A percentile compares a stretch with the other conserved stretches of the same genome.
Conservation (phyloP, 2,797 vertebrate species). For the Schizopygopsis pylzovi region DNA sequence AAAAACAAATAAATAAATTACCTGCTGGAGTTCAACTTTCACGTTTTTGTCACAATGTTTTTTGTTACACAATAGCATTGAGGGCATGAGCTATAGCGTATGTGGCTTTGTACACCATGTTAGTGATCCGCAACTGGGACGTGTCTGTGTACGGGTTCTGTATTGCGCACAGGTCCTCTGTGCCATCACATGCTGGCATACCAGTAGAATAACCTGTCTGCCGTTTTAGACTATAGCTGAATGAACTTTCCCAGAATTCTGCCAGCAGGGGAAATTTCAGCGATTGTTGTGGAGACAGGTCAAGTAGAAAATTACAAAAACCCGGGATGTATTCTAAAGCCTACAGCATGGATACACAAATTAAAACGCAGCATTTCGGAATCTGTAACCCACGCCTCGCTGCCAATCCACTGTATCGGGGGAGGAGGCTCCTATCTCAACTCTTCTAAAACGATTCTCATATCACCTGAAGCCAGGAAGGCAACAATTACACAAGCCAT, state of each 20-base stretch:
- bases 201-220: slow-evolving; percentile 1
- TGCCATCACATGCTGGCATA: slow-evolving; percentile 64
- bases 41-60: slow-evolving; percentile 61
- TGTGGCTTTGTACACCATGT: slow-evolving; percentile 79
- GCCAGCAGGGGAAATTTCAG: slow-evolving; percentile 62
- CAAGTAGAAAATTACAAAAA: slow-evolving; percentile 69
- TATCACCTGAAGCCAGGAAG: slow-evolving; percentile 65
- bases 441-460: slow-evolving; percentile 69
- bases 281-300: slow-evolving; percentile 59
- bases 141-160: slow-evolving; percentile 70
- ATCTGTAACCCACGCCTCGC: slow-evolving; percentile 72
- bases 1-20: slow-evolving; percentile 29
- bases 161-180: slow-evolving; percentile 65
- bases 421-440: slow-evolving; percentile 60
- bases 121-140: slow-evolving; percentile 71
- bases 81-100: slow-evolving; percentile 76
- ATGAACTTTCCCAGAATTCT: slow-evolving; percentile 71
- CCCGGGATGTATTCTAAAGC: slow-evolving; percentile 74
- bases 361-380: slow-evolving; percentile 62
- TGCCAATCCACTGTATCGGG: slow-evolving; percentile 74
- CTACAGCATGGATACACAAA: slow-evolving; percentile 67
- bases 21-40: slow-evolving; percentile 64
- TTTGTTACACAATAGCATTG: slow-evolving; percentile 63
- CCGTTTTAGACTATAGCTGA: slow-evolving; percentile 60
- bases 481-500: slow-evolving; percentile 72